phyloP scores from a whole-genome alignment of 2,113 vertebrate species.

The Hydropotes inermis region DNA sequence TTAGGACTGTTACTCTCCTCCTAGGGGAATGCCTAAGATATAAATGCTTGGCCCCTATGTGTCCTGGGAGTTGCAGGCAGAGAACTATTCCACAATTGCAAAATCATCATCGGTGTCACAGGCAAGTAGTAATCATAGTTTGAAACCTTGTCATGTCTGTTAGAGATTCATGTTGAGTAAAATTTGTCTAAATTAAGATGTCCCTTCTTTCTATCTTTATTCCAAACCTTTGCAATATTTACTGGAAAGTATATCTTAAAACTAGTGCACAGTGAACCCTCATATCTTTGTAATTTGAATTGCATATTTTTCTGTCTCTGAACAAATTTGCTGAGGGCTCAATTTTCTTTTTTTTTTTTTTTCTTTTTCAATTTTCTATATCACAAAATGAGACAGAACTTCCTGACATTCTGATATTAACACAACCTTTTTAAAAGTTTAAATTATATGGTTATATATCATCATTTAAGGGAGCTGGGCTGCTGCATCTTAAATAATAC shows the following conservation, averaged over 20 bases:
- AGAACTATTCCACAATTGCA: slow-evolving; percentile 49
- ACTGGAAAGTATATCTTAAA: background rate
- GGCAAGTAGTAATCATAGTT: slow-evolving; percentile 54
- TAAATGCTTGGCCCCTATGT: slow-evolving; percentile 24
- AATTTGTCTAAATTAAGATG: slow-evolving; percentile 32
- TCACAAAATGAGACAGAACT: background rate
- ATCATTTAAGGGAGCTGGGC: background rate
- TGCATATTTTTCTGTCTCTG: background rate
- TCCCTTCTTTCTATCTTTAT: slow-evolving; percentile 6
- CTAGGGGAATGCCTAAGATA: slow-evolving; percentile 36
- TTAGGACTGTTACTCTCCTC: slow-evolving; percentile 54
- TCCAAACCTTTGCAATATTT: slow-evolving; percentile 29
- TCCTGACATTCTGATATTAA: background rate
- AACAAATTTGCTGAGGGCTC: background rate
- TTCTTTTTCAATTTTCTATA: slow-evolving; percentile 11
- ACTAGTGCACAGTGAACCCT: background rate
- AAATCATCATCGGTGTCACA: slow-evolving; percentile 25
- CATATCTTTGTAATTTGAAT: background rate
- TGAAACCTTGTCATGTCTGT: slow-evolving; percentile 47
- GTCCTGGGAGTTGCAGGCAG: slow-evolving; percentile 51
- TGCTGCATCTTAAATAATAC: background rate
- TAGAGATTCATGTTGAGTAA: slow-evolving; percentile 51
- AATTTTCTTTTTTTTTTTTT: no score
- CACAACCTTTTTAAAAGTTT: background rate
- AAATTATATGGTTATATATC: background rate